Percentiles rank a stretch among this genome's conserved stretches.
Evolutionary conservation across 2,888 invertebrate species (phyloP).

Genomic region (Trachelus stipa): DNA sequence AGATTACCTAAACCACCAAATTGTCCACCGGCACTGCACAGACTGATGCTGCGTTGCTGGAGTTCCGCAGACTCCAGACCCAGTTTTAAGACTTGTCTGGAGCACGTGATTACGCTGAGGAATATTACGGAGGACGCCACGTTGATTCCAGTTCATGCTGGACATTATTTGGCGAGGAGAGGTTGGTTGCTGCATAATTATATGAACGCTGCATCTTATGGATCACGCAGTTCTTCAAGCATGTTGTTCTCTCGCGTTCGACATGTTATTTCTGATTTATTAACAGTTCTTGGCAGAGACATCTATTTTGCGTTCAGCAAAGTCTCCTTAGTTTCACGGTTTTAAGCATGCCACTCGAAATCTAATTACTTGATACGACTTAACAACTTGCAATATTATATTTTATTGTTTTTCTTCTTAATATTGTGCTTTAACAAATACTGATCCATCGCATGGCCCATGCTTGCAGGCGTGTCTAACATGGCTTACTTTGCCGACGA

Average conservation of each 20-base stretch:
- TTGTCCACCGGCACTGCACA: constrained; percentile 86
- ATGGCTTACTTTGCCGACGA: constrained; percentile 83
- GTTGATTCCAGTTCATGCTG: constrained; percentile 58
- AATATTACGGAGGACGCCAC: constrained; percentile 54
- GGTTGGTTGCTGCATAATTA: constrained; percentile 39
- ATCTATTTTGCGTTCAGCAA: neutral
- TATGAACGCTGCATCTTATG: neutral
- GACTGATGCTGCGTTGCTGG: constrained; percentile 91
- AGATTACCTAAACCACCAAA: constrained; percentile 83
- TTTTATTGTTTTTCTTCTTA: neutral
- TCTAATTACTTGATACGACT: neutral
- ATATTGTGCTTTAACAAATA: constrained; percentile 35
- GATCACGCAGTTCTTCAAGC: neutral
- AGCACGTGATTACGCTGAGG: constrained; percentile 62
- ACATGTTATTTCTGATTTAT: neutral
- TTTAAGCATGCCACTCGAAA: neutral
- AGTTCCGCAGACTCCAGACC: constrained; percentile 85
- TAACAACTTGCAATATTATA: neutral
- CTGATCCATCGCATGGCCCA: constrained; percentile 64
- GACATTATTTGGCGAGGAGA: constrained; percentile 57
- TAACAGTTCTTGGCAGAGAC: neutral
- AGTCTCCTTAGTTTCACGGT: neutral
- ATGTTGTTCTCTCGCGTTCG: neutral
- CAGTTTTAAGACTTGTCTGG: constrained; percentile 85
- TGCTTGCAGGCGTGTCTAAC: constrained; percentile 79